Conservation (phyloP, 2,797 vertebrate genomes). For the Masticophis lateralis region DNA sequence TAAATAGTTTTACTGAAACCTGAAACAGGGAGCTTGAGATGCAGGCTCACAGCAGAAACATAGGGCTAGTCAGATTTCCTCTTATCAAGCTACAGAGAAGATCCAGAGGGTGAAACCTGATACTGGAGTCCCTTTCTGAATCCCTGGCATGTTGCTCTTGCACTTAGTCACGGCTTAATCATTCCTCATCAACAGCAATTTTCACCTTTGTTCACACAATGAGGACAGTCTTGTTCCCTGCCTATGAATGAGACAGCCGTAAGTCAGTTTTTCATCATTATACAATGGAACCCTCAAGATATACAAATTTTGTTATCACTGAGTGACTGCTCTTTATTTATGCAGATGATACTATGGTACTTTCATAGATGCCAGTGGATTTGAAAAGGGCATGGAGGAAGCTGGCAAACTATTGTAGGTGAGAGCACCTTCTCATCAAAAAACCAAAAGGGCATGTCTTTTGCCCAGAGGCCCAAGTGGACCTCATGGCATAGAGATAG, state of each 20-base stretch:
- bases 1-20: background rate
- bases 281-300: background rate
- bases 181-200: background rate
- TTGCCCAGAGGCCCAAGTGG: background rate
- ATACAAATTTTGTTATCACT: background rate
- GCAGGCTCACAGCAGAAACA: background rate
- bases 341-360: background rate
- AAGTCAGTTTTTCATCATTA: background rate
- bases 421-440: background rate
- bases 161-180: background rate
- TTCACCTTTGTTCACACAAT: background rate
- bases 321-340: background rate
- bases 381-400: background rate
- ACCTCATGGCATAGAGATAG: background rate
- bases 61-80: background rate
- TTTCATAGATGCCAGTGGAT: background rate
- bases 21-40: background rate
- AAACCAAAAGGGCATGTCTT: background rate
- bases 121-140: background rate
- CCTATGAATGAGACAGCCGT: background rate
- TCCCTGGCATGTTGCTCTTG: background rate
- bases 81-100: background rate
- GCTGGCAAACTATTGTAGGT: background rate
- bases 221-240: background rate
- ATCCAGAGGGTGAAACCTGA: background rate